phyloP scores from a whole-genome alignment of 1,140 invertebrate species.

The Euura saliciscinereae region DNA sequence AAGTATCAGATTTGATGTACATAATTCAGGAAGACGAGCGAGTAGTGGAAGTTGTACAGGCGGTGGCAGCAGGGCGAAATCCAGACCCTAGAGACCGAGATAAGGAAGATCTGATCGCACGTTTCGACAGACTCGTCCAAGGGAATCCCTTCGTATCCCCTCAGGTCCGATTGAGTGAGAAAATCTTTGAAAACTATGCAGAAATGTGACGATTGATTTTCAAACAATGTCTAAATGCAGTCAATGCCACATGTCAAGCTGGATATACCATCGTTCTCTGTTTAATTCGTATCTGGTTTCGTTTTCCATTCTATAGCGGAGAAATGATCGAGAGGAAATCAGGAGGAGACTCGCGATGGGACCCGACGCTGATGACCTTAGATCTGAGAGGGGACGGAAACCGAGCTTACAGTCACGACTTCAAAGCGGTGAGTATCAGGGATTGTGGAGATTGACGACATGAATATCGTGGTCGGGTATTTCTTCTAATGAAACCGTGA shows the following conservation, averaged over 20 bases:
- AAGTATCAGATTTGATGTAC: not conserved
- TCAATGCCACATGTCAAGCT: not conserved
- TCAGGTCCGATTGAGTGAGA: conserved; percentile 37
- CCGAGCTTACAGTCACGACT: conserved; percentile 86
- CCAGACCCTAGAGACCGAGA: conserved; percentile 41
- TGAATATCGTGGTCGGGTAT: too few relatives aligned
- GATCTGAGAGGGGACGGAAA: conserved; percentile 73
- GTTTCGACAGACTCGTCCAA: conserved; percentile 47
- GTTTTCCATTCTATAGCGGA: conserved; percentile 67
- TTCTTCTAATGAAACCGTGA: conserved; percentile 7
- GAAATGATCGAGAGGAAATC: conserved; percentile 92
- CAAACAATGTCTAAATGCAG: not conserved
- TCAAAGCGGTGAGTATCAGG: conserved; percentile 74
- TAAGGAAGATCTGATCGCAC: conserved; percentile 48
- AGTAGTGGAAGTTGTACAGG: conserved; percentile 38
- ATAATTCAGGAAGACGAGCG: conserved; percentile 45
- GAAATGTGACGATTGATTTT: conserved; percentile 2
- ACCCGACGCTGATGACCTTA: conserved; percentile 75
- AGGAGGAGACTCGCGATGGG: conserved; percentile 87
- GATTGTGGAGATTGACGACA: not conserved
- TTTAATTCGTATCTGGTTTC: conserved; percentile 33
- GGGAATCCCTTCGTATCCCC: conserved; percentile 39
- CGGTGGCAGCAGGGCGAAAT: conserved; percentile 36
- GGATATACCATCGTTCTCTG: not conserved
- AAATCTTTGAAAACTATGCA: not conserved